phyloP scores from a whole-genome alignment of 2,797 vertebrate species.

The Protonibea diacanthus region DNA sequence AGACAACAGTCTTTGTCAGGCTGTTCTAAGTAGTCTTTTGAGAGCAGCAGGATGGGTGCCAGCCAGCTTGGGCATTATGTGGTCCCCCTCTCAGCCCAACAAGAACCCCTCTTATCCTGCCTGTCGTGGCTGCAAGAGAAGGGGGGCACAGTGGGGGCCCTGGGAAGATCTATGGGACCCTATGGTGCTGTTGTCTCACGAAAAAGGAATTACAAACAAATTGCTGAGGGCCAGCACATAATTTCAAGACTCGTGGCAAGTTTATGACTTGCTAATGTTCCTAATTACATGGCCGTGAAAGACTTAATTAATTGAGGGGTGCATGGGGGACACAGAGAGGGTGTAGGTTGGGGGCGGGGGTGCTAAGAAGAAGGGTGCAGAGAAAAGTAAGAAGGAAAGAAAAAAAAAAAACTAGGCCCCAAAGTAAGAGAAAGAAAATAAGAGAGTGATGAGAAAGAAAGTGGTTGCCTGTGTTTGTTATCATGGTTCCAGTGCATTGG shows the following conservation, averaged over 20 bases:
- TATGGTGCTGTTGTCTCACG: slow-evolving; percentile 93
- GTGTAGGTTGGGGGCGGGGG: slow-evolving; percentile 10
- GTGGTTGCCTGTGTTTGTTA: slow-evolving; percentile 96
- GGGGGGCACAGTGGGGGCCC: slow-evolving; percentile 89
- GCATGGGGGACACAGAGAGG: slow-evolving; percentile 39
- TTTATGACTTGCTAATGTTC: slow-evolving; percentile 99
- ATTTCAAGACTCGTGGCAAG: slow-evolving; percentile 99
- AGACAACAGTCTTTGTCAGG: slow-evolving; percentile 19
- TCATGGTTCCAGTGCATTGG: slow-evolving; percentile 99
- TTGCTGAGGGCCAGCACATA: slow-evolving; percentile 97
- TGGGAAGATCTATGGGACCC: slow-evolving; percentile 94
- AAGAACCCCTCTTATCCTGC: slow-evolving; percentile 67
- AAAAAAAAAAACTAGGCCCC: slow-evolving; percentile 55
- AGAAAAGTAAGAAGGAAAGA: slow-evolving; percentile 55
- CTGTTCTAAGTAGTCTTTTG: slow-evolving; percentile 28
- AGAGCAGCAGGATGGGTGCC: slow-evolving; percentile 60
- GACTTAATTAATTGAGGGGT: slow-evolving; percentile 99
- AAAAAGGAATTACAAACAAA: slow-evolving; percentile 99
- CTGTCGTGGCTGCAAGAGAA: slow-evolving; percentile 75
- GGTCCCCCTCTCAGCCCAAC: slow-evolving; percentile 63
- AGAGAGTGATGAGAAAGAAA: slow-evolving; percentile 81
- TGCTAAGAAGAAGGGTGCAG: slow-evolving; percentile 53
- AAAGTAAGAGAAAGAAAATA: slow-evolving; percentile 74
- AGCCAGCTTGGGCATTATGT: slow-evolving; percentile 67
- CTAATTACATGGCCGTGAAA: slow-evolving; percentile 99